Evolutionary conservation across 2,797 vertebrate genomes (phyloP), one percentile per base, ranked within the genome.

Genomic region (Syngnathus rostellatus): DNA sequence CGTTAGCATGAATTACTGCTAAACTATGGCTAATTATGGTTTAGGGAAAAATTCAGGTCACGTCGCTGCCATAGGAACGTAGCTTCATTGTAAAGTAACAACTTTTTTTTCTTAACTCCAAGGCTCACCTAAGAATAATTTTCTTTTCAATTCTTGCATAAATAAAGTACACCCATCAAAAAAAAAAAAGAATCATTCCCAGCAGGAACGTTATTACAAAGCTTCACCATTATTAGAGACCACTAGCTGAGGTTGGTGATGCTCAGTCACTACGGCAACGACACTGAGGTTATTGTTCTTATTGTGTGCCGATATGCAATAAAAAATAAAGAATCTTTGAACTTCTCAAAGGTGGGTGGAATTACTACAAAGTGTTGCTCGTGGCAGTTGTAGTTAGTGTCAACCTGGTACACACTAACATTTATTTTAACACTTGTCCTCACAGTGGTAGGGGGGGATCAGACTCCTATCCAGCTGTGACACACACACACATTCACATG

Each of bases 391-490:
- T 17, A 48, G 14, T 48, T 48, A 6, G 14, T 6, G 16, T 48
- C 6, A 17, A 48, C 7, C 8, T 53, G n/a, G 7, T 51, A n/a
- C n/a, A 51, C 8, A 2, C 6, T n/a, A 8, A 51, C 19, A 3
- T n/a, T 51, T 51, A 19, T 50, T n/a, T 50, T 45, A 51, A 19
- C 50, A 51, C 50, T 53, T 53, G 50, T 53, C 50, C 50, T 53
- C 8, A 53, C 50, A 53, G n/a, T 9, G n/a, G n/a, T 53, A 10
- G 50, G n/a, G 21, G 21, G 3, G 19, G 50, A 51, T 53, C 21
- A 53, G 50, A 53, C 19, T 53, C 19, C 19, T 21, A 21, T 53
- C 50, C 50, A 53, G 50, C 50, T 53, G 50, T 21, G 8, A 53
- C 8, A 53, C n/a, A 21, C 50, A 9, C n/a, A 21, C n/a, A 5